These are phyloP conservation scores for Poecilia gillii DNA, from an alignment of 2,797 vertebrate genomes.

Conservation along the genomic window DNA sequence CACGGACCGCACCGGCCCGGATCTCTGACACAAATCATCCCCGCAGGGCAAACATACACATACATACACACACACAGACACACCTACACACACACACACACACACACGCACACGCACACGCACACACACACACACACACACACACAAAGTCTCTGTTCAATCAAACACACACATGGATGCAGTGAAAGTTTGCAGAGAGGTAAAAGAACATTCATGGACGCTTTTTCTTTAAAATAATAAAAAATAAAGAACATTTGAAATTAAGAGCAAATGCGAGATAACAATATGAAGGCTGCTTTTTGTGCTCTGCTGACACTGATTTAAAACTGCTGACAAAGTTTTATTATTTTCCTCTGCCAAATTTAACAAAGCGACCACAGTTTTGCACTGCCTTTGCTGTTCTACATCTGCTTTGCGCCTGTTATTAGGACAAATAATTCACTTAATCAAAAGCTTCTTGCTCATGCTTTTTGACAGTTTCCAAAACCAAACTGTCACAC, in stretches of 20 bases:
- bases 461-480: conserved; percentile 39
- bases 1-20: conserved; percentile 58
- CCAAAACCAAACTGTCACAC: conserved; percentile 29
- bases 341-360: neutral
- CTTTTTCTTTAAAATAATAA: neutral
- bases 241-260: conserved; percentile 39
- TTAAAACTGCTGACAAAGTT: conserved; percentile 29
- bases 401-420: conserved; percentile 33
- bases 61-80: conserved; percentile 1
- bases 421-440: conserved; percentile 30
- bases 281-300: conserved; percentile 35
- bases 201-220: neutral
- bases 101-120: conserved; percentile 14
- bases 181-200: neutral
- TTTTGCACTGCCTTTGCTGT: conserved; percentile 42
- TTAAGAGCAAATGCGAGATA: conserved; percentile 58
- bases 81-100: conserved; percentile 12
- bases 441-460: conserved; percentile 14
- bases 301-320: conserved; percentile 40
- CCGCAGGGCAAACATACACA: conserved; percentile 12
- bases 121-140: conserved; percentile 10
- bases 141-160: neutral
- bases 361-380: conserved; percentile 13
- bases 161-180: conserved; percentile 7
- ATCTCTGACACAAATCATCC: conserved; percentile 66